These are phyloP conservation scores for Aleiodes leptofemur DNA, from an alignment of 2,888 invertebrate genomes.

Conservation along the genomic window DNA sequence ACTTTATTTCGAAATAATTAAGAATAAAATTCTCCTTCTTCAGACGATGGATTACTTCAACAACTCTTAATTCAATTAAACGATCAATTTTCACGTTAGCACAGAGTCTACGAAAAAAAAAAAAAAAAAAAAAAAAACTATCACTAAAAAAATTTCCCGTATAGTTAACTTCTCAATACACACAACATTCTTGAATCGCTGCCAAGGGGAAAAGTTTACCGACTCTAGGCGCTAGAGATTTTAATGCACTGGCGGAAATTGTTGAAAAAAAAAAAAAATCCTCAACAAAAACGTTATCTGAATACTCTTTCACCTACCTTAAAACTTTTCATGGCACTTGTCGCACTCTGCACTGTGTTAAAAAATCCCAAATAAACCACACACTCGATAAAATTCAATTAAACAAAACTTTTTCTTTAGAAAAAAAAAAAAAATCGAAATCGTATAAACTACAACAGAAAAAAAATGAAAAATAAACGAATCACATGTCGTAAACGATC, in stretches of 20 bases:
- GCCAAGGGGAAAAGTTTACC: conserved; percentile 8
- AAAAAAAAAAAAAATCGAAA: not conserved
- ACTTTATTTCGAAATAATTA: too few relatives aligned
- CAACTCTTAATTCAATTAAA: too few relatives aligned
- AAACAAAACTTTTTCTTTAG: conserved; percentile 4
- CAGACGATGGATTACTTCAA: too few relatives aligned
- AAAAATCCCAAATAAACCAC: conserved; percentile 13
- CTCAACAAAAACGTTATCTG: not conserved
- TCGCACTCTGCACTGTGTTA: conserved; percentile 44
- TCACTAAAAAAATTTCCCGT: not conserved
- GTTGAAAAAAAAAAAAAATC: not conserved
- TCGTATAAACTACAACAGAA: not conserved
- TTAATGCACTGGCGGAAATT: conserved; percentile 17
- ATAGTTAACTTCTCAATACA: conserved; percentile 3
- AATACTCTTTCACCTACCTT: conserved; percentile 65
- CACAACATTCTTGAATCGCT: conserved; percentile 5
- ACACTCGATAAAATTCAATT: conserved; percentile 12
- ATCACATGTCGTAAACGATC: conserved; percentile 24
- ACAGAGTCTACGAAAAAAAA: not conserved
- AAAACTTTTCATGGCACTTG: conserved; percentile 67
- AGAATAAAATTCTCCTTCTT: not conserved
- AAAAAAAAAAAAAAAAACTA: not conserved
- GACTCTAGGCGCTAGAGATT: conserved; percentile 7
- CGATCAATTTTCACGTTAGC: conserved; percentile 2
- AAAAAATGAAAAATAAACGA: not conserved